Base-by-base conservation (phyloP, 2,113 vertebrate species). In the Mormyrus iriodes region DNA sequence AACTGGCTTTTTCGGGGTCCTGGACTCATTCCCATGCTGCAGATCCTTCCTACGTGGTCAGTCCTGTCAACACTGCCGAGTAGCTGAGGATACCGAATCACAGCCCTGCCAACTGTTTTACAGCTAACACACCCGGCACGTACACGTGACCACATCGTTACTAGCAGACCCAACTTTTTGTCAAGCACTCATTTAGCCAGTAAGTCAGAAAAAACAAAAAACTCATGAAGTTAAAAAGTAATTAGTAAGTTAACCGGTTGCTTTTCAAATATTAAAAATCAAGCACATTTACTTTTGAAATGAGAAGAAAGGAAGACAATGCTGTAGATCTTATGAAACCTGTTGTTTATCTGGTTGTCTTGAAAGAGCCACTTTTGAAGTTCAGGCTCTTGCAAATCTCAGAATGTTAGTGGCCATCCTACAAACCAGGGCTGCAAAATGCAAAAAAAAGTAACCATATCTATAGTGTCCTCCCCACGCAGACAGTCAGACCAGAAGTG, bases 1-100 rank as follows among this genome's bases (percentile, higher is more conserved):
- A 69, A 48, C 91, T 76, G 73, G 83, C 88, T 90, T 90, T 44
- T 44, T 73, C 1, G 15, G 88, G 76, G 52, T 21, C 39, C 83
- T 89, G 90, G 88, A 89, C 82, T 10, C 13, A 6, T 9, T 58
- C 85, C 86, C 51, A 21, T 12, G 44, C 35, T 82, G 6, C 42
- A 48, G 19, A 44, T n/a, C 17, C 55, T 58, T 42, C 17, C 52
- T 55, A 39, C 4, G 12, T 13, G 44, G 87, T 48, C 48, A 12
- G 1, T 86, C 27, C 48, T 5, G n/a, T 35, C 82, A 27, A 27
- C 51, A 3, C 42, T 51, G 44, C 61, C 0, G 7, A 69, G 35
- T 61, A 35, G 39, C 86, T 61, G 53, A 61, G 4, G 52, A 17
- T 53, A 53, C 24, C 0, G 3, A 19, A 48, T 84, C 42, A 46